Evolutionary conservation across 2,888 invertebrate genomes (phyloP).

Genomic region (Dexiosoma caninum): DNA sequence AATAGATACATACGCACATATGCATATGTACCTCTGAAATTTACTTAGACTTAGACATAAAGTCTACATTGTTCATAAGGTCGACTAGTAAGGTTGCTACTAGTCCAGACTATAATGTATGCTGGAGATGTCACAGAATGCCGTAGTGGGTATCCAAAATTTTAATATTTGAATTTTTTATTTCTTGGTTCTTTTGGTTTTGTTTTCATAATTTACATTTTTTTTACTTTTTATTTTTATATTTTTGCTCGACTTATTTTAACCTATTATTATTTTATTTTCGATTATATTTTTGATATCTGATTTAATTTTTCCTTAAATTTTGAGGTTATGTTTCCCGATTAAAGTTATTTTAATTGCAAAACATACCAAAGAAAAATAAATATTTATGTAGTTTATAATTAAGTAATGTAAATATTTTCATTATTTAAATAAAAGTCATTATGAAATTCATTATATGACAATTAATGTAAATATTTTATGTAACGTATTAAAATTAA

Average conservation of each 20-base stretch:
- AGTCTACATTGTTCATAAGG: too few relatives aligned
- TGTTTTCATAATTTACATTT: not conserved
- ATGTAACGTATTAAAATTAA: not conserved
- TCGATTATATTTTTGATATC: not conserved
- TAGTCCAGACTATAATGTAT: too few relatives aligned
- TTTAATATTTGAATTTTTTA: not conserved
- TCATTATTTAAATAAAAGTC: not conserved
- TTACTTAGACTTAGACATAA: too few relatives aligned
- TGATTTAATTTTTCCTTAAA: not conserved
- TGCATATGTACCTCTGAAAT: too few relatives aligned
- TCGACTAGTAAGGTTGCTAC: too few relatives aligned
- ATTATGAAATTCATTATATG: not conserved
- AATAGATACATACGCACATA: too few relatives aligned
- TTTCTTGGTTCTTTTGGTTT: not conserved
- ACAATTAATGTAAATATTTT: constrained; percentile 23
- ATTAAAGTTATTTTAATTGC: not conserved
- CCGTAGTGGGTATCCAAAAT: too few relatives aligned
- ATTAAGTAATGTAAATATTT: constrained; percentile 37
- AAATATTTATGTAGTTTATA: constrained; percentile 5
- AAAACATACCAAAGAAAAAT: constrained; percentile 51
- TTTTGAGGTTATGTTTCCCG: not conserved
- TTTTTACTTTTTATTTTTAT: too few relatives aligned
- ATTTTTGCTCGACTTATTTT: not conserved
- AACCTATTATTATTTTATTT: not conserved
- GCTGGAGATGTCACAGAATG: too few relatives aligned